A percentile compares a stretch with the other conserved stretches of the same genome.
These are phyloP conservation scores for Drosophila nebulosa DNA, from an alignment of 1,140 invertebrate species.

Conservation along the genomic window DNA sequence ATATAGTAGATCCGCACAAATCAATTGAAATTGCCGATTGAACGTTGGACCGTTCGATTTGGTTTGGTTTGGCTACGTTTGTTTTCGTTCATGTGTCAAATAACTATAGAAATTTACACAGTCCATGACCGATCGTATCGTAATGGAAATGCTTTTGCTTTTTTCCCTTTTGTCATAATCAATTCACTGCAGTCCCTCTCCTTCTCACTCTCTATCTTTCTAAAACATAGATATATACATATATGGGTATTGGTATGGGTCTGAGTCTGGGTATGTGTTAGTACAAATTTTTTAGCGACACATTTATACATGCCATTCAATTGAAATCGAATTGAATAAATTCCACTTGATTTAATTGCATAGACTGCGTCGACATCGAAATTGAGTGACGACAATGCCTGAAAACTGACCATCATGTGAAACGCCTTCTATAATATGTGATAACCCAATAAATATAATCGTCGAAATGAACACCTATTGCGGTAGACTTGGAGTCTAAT, in stretches of 20 bases:
- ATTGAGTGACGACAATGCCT: conserved; percentile 51
- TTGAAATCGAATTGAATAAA: conserved; percentile 77
- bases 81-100: conserved; percentile 44
- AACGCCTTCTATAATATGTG: conserved; percentile 5
- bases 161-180: conserved; percentile 47
- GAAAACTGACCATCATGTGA: background rate
- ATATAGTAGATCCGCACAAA: conserved; percentile 41
- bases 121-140: conserved; percentile 44
- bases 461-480: background rate
- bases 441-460: conserved; percentile 39
- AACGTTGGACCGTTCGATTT: conserved; percentile 55
- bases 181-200: conserved; percentile 51
- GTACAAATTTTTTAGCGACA: conserved; percentile 49
- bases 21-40: conserved; percentile 65
- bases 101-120: conserved; percentile 61
- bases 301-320: conserved; percentile 65
- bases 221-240: background rate
- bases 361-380: conserved; percentile 7
- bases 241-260: no score
- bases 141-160: conserved; percentile 6
- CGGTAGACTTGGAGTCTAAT: background rate
- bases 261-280: no score
- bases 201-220: conserved; percentile 6
- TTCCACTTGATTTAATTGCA: conserved; percentile 76
- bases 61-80: background rate